phyloP scores from a whole-genome alignment of 2,113 vertebrate species.

The Suncus etruscus region DNA sequence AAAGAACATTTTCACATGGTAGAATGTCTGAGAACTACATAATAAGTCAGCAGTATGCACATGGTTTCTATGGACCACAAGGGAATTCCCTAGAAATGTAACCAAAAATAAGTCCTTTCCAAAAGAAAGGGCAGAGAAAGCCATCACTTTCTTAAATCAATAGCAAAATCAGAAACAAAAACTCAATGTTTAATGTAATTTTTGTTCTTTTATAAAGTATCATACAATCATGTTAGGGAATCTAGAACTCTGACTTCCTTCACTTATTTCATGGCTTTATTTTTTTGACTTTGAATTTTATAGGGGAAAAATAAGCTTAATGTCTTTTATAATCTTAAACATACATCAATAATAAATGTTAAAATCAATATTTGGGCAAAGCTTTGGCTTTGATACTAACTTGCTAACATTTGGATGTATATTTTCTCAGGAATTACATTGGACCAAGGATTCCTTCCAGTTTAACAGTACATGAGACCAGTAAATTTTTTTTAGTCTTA shows the following conservation, averaged over 20 bases:
- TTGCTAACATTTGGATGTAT: background rate
- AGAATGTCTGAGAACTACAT: constrained; percentile 52
- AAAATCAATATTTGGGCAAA: constrained; percentile 26
- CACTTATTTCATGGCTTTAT: constrained; percentile 43
- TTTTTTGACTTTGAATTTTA: constrained; percentile 57
- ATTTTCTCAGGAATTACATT: constrained; percentile 50
- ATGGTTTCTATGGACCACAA: constrained; percentile 61
- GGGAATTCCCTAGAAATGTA: constrained; percentile 68
- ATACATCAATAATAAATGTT: background rate
- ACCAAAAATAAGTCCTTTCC: constrained; percentile 66
- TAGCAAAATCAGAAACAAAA: constrained; percentile 34
- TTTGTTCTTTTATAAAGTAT: constrained; percentile 62
- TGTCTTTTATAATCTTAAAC: constrained; percentile 35
- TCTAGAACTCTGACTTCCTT: constrained; percentile 41
- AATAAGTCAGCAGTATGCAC: constrained; percentile 24
- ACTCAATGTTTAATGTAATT: constrained; percentile 55
- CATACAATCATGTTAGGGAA: constrained; percentile 43
- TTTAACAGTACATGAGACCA: background rate
- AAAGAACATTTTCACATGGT: constrained; percentile 65
- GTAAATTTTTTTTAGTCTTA: constrained; percentile 11
- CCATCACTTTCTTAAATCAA: constrained; percentile 32
- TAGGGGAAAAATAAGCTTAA: constrained; percentile 41
- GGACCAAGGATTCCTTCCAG: constrained; percentile 32
- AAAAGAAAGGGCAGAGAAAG: constrained; percentile 27
- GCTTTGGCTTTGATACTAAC: background rate